Conservation (phyloP, 2,888 invertebrate genomes). For the Tetranychus piercei region DNA sequence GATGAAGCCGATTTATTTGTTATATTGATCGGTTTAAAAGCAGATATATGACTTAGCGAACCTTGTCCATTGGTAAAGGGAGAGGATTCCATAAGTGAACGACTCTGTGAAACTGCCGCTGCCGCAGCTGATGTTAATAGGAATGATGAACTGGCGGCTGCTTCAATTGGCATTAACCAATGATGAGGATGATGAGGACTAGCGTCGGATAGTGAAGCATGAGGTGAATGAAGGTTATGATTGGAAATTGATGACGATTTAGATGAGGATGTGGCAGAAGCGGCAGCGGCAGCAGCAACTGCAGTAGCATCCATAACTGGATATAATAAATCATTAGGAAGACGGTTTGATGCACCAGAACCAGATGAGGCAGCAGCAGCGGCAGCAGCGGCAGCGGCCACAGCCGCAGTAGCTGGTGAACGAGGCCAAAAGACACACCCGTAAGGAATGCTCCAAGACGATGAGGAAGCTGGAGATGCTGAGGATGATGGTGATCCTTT, state of each 20-base stretch:
- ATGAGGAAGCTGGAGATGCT: not conserved
- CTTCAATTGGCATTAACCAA: not conserved
- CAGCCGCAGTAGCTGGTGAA: not conserved
- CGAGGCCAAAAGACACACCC: conserved; percentile 8
- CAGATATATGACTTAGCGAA: not conserved
- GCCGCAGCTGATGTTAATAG: not conserved
- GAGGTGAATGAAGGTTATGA: not conserved
- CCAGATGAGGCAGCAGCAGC: not conserved
- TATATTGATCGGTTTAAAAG: not conserved
- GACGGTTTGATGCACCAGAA: not conserved
- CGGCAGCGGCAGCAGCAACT: not conserved
- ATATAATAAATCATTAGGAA: not conserved
- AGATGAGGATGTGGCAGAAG: not conserved
- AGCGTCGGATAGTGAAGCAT: not conserved
- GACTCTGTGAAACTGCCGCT: not conserved
- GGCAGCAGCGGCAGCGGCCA: not conserved
- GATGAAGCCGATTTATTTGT: not conserved
- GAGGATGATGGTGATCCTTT: not conserved
- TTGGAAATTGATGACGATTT: not conserved
- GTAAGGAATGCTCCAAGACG: not conserved
- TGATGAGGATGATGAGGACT: not conserved
- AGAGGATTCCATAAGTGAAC: not conserved
- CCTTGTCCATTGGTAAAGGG: not conserved
- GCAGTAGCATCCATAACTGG: not conserved
- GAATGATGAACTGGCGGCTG: not conserved